Evolutionary conservation across 64 coral and sea anemone genomes (phyloP), one percentile per base, ranked within the genome.

Genomic region (Pocillopora verrucosa): DNA sequence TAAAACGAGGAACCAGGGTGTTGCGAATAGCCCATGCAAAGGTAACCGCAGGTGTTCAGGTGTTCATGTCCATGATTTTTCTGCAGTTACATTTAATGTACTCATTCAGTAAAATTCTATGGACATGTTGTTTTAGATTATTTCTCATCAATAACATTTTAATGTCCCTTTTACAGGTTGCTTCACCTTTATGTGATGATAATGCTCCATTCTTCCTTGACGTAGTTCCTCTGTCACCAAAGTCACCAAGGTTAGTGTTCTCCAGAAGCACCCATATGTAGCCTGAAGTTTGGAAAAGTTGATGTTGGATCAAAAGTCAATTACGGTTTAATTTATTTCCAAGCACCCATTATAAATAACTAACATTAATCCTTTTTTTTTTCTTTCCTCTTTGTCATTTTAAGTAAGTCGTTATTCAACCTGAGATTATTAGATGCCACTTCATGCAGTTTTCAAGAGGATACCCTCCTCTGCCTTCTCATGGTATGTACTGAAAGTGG

Each of bases 341-440:
- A 51, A 51, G 41, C 41, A 51, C 41, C 41, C 41, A 51, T 51
- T 51, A 51, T 51, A 7, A 51, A 51, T 51, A 51, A 7, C 41
- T 51, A 51, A 51, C 41, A 51, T 51, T 4, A 51, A 51, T 7
- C 41, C 3, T 51, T 51, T 51, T 51, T 51, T 51, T 51, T 51
- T 51, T 51, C 41, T 51, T 51, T 51, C 41, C 7, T 51, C 41
- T 51, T 51, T 51, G 41, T 51, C 41, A 51, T 38, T n/a, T 64
- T 73, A 37, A 92, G 89, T 86, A 80, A 92, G 17, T 78, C 74
- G 9, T 79, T 85, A 64, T 86, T 94, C 12, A 88, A 85, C 51
- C 73, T 98, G 24, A 79, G 64, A 70, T 94, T 91, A 24, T 68
- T 98, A 83, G 95, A 98, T 81, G 95, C 95, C 16, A 89, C 95